Evolutionary conservation across 2,888 invertebrate genomes (phyloP), one percentile per base, ranked within the genome.

Genomic region (Morinoia aosen): DNA sequence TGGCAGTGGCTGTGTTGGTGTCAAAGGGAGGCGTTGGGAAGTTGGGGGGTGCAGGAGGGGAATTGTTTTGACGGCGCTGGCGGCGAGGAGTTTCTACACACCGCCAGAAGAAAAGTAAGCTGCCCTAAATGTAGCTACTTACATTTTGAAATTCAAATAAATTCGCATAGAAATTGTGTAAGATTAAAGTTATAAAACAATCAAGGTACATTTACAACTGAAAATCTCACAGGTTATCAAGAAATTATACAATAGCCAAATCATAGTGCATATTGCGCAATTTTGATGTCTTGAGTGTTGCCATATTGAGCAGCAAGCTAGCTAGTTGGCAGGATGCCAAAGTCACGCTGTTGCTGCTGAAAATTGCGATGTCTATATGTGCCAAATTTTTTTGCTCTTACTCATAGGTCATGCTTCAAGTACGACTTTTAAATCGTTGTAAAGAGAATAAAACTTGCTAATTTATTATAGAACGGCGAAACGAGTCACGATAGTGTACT

Each of bases 21-120:
- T 93, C 93, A 93, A 93, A 93, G 57, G 58, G 57, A 93, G 93
- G 33, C 33, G 93, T n/a, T 33, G 93, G 57, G 57, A 48, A 48
- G 56, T 19, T 57, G 93, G 93, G 57, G 93, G 93, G 57, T 57
- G 93, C 57, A 33, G 93, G 40, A 56, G 93, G 93, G 93, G 93
- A 48, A 93, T 93, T 93, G 93, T 93, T 93, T 93, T 93, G 93
- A 93, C 93, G 93, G 93, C 90, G 93, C 93, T 93, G 93, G 93
- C 93, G 93, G 93, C 58, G 56, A 33, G 57, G 12, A 56, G 93
- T 93, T 93, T 33, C 93, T 57, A 93, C 57, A 57, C 57, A 93
- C 93, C 93, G 33, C 93, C 93, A 93, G 93, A 57, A 11, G n/a
- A 88, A 39, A 90, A 14, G 12, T 12, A 40, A 76, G 76, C 25